Conservation (phyloP, 1,140 invertebrate species). For the Neoseiulus cucumeris region DNA sequence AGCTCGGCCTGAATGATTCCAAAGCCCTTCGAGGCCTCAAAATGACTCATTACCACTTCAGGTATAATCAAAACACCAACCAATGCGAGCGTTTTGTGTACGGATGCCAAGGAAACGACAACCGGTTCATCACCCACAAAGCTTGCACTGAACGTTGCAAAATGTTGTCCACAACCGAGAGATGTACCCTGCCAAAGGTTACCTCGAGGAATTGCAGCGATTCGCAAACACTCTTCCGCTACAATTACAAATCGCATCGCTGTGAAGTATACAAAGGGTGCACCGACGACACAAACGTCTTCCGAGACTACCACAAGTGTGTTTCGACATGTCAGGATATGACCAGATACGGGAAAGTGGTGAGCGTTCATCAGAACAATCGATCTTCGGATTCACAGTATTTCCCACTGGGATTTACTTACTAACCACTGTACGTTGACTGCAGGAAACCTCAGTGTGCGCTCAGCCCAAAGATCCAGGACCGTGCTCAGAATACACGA, state of each 20-base stretch:
- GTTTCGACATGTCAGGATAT: background rate
- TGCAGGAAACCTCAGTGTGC: constrained; percentile 30
- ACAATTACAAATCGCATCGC: background rate
- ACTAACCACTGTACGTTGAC: too few relatives aligned
- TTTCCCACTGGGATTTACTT: too few relatives aligned
- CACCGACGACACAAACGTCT: constrained; percentile 1
- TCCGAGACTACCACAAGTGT: background rate
- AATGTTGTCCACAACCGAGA: background rate
- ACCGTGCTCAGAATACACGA: constrained; percentile 51
- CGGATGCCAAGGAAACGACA: constrained; percentile 57
- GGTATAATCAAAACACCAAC: constrained; percentile 51
- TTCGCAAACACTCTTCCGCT: background rate
- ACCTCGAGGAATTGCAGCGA: background rate
- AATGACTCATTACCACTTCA: too few relatives aligned
- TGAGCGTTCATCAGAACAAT: too few relatives aligned
- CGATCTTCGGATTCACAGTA: too few relatives aligned
- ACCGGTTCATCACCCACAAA: constrained; percentile 51
- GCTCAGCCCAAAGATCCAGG: constrained; percentile 49
- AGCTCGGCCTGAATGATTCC: too few relatives aligned
- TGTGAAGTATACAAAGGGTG: background rate
- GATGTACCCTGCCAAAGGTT: background rate
- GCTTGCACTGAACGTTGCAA: background rate
- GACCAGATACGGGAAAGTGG: too few relatives aligned
- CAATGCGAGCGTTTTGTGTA: constrained; percentile 49
- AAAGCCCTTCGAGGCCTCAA: too few relatives aligned